Percentiles rank a stretch among this genome's conserved stretches.
These are phyloP conservation scores for Erinaceus europaeus DNA, from an alignment of 2,113 vertebrate species.

Conservation along the genomic window DNA sequence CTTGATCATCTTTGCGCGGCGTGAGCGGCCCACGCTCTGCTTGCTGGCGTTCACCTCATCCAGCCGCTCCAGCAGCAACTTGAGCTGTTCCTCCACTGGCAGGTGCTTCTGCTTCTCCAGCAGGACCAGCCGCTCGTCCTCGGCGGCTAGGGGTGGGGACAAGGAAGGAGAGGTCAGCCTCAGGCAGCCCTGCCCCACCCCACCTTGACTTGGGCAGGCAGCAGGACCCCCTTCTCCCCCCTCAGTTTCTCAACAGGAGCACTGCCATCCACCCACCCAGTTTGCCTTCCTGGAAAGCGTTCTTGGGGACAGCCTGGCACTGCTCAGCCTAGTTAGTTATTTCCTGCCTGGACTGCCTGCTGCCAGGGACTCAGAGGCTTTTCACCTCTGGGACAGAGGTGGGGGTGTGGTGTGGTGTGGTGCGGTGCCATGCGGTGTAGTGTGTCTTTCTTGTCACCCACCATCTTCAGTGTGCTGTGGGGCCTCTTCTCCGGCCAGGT, in stretches of 20 bases:
- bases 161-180: conserved; percentile 31
- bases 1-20: conserved; percentile 95
- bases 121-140: conserved; percentile 87
- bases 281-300: background rate
- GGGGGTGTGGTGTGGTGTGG: background rate
- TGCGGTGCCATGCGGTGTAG: background rate
- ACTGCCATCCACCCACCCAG: background rate
- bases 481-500: conserved; percentile 87
- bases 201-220: conserved; percentile 25
- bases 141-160: conserved; percentile 72
- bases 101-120: conserved; percentile 91
- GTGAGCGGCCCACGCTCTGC: conserved; percentile 94
- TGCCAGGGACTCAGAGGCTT: conserved; percentile 7
- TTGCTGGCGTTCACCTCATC: conserved; percentile 92
- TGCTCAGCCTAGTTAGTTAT: conserved; percentile 33
- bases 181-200: background rate
- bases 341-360: conserved; percentile 48
- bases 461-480: conserved; percentile 83
- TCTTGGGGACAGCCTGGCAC: background rate
- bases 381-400: conserved; percentile 19
- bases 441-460: conserved; percentile 72
- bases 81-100: conserved; percentile 95
- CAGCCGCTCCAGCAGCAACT: conserved; percentile 89
- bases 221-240: conserved; percentile 29
- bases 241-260: background rate